Percentiles rank a stretch among this genome's conserved stretches.
Conservation (phyloP, 2,888 invertebrate genomes). For the Scrobipalpa costella region DNA sequence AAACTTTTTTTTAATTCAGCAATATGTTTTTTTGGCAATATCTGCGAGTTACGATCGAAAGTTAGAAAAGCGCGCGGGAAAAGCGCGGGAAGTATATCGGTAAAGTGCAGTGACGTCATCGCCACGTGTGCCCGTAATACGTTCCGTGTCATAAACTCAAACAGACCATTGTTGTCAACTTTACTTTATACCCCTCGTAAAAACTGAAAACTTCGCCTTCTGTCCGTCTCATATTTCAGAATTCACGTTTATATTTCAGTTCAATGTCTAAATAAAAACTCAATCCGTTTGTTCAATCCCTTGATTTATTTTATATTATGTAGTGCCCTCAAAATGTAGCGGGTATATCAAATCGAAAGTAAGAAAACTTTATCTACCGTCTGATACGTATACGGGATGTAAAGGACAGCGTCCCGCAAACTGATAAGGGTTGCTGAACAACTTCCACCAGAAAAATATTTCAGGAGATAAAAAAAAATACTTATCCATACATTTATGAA, state of each 20-base stretch:
- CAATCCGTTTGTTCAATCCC: not conserved
- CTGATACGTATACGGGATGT: too few species aligned
- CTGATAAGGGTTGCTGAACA: too few species aligned
- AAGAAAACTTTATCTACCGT: too few species aligned
- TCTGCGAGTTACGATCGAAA: constrained; percentile 33
- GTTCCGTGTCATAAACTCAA: constrained; percentile 39
- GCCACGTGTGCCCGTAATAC: not conserved
- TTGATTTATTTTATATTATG: not conserved
- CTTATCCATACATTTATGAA: too few species aligned
- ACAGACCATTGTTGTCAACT: constrained; percentile 35
- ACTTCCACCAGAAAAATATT: too few species aligned
- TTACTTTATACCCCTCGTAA: constrained; percentile 31
- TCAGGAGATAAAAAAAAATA: too few species aligned
- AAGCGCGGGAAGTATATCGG: constrained; percentile 39
- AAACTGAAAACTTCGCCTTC: constrained; percentile 30
- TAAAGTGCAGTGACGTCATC: not conserved
- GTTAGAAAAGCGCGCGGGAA: constrained; percentile 37
- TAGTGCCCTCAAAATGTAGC: not conserved
- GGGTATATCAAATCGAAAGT: too few species aligned
- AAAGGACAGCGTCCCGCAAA: too few species aligned
- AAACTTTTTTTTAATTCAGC: not conserved
- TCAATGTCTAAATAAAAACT: not conserved
- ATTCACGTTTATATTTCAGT: not conserved
- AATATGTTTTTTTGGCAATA: constrained; percentile 27
- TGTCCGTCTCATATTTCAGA: constrained; percentile 11